These are phyloP conservation scores for Scyliorhinus canicula DNA, from an alignment of 2,797 vertebrate species.

Conservation along the genomic window DNA sequence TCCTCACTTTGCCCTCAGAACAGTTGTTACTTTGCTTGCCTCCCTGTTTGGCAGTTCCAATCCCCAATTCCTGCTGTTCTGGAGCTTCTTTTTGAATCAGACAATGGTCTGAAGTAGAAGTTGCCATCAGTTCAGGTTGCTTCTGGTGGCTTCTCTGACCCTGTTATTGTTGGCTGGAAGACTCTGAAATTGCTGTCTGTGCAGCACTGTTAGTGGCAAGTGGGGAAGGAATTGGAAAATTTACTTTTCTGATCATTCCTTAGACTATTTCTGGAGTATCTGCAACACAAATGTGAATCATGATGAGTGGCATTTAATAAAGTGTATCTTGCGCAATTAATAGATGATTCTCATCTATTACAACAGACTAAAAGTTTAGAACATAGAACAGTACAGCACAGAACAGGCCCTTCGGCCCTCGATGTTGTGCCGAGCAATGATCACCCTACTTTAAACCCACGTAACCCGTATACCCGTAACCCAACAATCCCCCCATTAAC, in stretches of 20 bases:
- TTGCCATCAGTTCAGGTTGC: background rate
- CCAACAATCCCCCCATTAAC: too few species aligned
- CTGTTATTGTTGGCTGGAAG: background rate
- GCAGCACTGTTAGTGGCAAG: background rate
- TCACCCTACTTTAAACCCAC: too few species aligned
- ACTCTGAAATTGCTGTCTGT: background rate
- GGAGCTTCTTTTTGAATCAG: background rate
- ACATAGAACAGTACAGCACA: too few species aligned
- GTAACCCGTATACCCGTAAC: too few species aligned
- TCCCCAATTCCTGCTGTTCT: background rate
- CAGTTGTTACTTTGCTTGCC: background rate
- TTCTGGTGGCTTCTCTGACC: background rate
- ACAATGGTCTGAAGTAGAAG: background rate
- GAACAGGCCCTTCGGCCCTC: too few species aligned
- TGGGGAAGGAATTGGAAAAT: slow-evolving; percentile 11
- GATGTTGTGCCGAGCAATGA: too few species aligned
- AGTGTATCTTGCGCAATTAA: background rate
- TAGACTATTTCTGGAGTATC: background rate
- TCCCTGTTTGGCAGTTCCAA: background rate
- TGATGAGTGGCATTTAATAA: background rate
- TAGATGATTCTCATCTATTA: background rate
- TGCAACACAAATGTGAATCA: background rate
- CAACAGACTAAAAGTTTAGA: background rate
- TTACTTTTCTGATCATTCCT: background rate
- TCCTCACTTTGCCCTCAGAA: background rate